Percentiles rank a stretch among this genome's conserved stretches.
Conservation (phyloP, 2,888 invertebrate genomes). For the Brachycybe producta region DNA sequence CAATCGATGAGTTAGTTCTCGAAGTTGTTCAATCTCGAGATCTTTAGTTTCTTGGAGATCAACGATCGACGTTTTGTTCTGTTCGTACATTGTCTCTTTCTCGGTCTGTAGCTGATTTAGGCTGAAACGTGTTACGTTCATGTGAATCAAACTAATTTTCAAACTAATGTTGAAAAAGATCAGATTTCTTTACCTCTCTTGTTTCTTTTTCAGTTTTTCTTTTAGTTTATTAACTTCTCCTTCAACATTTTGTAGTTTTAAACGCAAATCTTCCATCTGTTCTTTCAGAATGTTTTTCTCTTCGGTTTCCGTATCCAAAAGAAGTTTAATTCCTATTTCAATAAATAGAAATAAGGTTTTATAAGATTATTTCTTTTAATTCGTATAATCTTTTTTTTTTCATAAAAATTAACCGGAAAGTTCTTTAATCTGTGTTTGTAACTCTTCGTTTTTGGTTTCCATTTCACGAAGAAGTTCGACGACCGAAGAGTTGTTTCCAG, state of each 20-base stretch:
- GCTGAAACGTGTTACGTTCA: too few species aligned
- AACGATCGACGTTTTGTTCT: constrained; percentile 27
- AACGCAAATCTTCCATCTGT: constrained; percentile 27
- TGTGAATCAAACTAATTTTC: not conserved
- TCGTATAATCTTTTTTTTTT: not conserved
- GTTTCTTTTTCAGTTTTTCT: constrained; percentile 35
- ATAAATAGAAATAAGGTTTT: too few species aligned
- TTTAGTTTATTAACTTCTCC: constrained; percentile 29
- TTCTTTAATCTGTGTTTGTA: constrained; percentile 17
- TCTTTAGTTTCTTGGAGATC: constrained; percentile 28
- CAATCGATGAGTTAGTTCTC: constrained; percentile 29
- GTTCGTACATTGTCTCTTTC: constrained; percentile 32
- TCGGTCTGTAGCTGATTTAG: constrained; percentile 33
- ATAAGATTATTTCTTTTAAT: not conserved
- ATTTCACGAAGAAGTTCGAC: constrained; percentile 5
- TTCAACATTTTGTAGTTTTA: constrained; percentile 25
- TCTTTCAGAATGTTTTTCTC: constrained; percentile 33
- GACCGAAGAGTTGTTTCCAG: constrained; percentile 6
- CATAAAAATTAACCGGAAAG: constrained; percentile 3
- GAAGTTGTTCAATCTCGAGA: constrained; percentile 31
- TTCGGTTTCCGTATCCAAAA: constrained; percentile 32
- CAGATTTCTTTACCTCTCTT: too few species aligned
- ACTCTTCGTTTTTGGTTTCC: constrained; percentile 1
- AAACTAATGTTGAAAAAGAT: not conserved
- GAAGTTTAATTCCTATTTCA: constrained; percentile 30